Base-by-base conservation (phyloP, 2,888 invertebrate species). In the Pammene fasciana region DNA sequence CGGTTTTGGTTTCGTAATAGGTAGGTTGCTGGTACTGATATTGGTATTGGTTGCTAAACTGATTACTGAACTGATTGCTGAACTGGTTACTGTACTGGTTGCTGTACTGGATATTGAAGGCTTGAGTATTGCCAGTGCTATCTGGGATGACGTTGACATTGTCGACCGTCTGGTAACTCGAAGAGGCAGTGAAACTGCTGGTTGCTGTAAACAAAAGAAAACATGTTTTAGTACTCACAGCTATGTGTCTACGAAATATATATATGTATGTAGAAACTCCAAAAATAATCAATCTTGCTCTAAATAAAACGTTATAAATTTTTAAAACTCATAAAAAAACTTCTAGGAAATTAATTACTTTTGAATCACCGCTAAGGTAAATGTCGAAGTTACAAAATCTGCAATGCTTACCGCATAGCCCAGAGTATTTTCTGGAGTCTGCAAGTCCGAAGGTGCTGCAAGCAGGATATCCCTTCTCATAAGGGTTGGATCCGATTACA, bases 401-500 rank as follows among this genome's bases (percentile, higher is more conserved):
- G 14, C 14, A 38, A 84, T 87, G 94, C 95, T 94, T 90, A 96
- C 95, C 94, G 88, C 97, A 97, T 65, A 97, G 94, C 72, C 97
- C 97, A 71, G 94, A 94, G 85, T 96, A 97, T 88, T 94, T 94
- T 74, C 93, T 92, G 26, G 97, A 97, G 70, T 95, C 94, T 46
- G 93, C 90, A 84, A 96, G 94, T 73, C 96, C 96, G 79, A 94
- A 95, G 75, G 90, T 93, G 75, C 92, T 93, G 89, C 97, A 97
- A 59, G 95, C 94, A 18, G 97, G 96, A 74, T 93, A 93, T 62
- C 97, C 97, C 78, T 94, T 95, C 83, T 95, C 94, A 85, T 97
- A 97, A 11, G 97, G 97, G 73, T 94, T 94, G 79, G 94, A 94
- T 74, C 96, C 96, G 73, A 96, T 93, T 65, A 97, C 95, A 81